phyloP scores from a whole-genome alignment of 2,797 vertebrate species.

The Malacoctenus gilli region DNA sequence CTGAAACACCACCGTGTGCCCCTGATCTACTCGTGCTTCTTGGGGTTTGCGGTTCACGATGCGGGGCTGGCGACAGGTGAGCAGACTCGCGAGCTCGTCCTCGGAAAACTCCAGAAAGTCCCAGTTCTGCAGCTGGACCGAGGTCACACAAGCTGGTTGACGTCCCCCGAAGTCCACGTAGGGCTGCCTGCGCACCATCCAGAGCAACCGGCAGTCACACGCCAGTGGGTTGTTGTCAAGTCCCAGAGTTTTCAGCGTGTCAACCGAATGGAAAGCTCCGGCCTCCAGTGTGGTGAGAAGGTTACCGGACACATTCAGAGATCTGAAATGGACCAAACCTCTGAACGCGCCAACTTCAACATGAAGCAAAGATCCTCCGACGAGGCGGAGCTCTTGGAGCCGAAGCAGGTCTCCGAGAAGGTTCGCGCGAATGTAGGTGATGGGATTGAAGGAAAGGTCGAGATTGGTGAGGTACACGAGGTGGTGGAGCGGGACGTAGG shows the following conservation, averaged over 20 bases:
- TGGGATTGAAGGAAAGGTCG: constrained; percentile 90
- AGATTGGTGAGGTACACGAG: constrained; percentile 85
- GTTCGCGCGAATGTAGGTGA: constrained; percentile 76
- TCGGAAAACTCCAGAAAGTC: constrained; percentile 79
- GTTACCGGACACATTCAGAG: constrained; percentile 86
- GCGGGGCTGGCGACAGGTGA: constrained; percentile 81
- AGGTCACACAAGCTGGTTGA: constrained; percentile 79
- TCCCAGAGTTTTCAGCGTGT: constrained; percentile 78
- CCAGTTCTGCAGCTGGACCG: constrained; percentile 74
- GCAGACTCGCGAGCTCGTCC: constrained; percentile 74
- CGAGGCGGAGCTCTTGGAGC: constrained; percentile 86
- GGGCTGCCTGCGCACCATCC: constrained; percentile 78
- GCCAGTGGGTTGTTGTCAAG: constrained; percentile 85
- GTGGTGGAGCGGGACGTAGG: constrained; percentile 81
- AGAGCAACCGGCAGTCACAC: constrained; percentile 90
- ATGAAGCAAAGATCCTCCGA: constrained; percentile 75
- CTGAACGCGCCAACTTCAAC: constrained; percentile 83
- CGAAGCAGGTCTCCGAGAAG: constrained; percentile 78
- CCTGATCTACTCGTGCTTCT: constrained; percentile 80
- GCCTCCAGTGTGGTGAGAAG: constrained; percentile 83
- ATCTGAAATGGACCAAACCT: constrained; percentile 75
- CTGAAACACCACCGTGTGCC: constrained; percentile 78
- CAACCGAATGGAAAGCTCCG: constrained; percentile 80
- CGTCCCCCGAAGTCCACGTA: constrained; percentile 76
- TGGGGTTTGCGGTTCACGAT: constrained; percentile 77